Evolutionary conservation across 2,888 invertebrate species (phyloP).

Genomic region (Andrena hattorfiana): DNA sequence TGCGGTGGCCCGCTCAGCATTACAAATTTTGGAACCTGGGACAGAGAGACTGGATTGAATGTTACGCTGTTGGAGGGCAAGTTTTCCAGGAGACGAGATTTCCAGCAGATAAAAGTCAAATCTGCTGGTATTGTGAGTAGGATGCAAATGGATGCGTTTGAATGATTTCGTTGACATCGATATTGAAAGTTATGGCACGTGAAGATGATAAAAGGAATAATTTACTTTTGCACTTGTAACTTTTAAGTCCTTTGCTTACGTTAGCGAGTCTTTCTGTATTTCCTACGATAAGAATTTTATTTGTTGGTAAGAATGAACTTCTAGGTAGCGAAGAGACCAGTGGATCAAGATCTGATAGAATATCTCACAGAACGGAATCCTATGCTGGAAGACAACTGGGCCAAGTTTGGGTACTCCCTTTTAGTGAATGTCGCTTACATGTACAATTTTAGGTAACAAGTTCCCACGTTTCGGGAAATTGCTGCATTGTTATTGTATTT

Average conservation of each 20-base stretch:
- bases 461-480: background rate
- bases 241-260: too few species aligned
- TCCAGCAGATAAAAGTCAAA: conserved; percentile 68
- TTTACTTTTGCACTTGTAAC: too few species aligned
- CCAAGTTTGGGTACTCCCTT: conserved; percentile 71
- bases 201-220: too few species aligned
- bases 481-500: background rate
- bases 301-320: background rate
- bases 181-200: too few species aligned
- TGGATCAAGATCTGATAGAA: conserved; percentile 58
- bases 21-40: conserved; percentile 74
- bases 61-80: conserved; percentile 64
- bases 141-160: background rate
- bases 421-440: conserved; percentile 67
- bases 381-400: conserved; percentile 63
- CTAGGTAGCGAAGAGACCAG: conserved; percentile 23
- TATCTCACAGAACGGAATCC: conserved; percentile 67
- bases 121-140: conserved; percentile 70
- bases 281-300: too few species aligned
- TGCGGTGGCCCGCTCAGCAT: conserved; percentile 73
- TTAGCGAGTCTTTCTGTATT: too few species aligned
- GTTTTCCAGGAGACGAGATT: conserved; percentile 73
- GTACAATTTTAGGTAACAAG: conserved; percentile 76
- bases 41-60: conserved; percentile 55
- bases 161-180: too few species aligned